phyloP scores from a whole-genome alignment of 2,888 invertebrate species.

The Drepana falcataria region DNA sequence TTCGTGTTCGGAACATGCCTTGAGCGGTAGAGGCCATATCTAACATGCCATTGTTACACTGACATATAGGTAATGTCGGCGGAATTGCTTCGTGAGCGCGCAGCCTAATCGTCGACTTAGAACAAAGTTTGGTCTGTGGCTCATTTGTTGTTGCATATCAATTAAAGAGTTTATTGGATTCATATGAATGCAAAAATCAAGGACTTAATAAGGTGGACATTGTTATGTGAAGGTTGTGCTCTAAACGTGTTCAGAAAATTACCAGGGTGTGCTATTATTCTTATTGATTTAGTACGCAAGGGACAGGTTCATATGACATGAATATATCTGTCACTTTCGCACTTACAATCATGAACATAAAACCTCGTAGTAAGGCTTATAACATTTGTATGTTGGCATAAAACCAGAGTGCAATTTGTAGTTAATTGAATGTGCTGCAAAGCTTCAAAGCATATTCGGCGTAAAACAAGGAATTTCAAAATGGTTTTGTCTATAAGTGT shows the following conservation, averaged over 20 bases:
- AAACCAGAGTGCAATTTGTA: too few relatives aligned
- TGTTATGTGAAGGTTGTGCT: neutral
- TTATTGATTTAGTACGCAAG: too few relatives aligned
- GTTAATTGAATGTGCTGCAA: too few relatives aligned
- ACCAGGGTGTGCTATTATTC: too few relatives aligned
- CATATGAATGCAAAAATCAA: constrained; percentile 21
- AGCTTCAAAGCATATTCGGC: too few relatives aligned
- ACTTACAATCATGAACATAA: too few relatives aligned
- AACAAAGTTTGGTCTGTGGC: constrained; percentile 45
- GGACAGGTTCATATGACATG: too few relatives aligned
- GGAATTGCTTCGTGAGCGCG: constrained; percentile 51
- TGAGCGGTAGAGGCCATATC: constrained; percentile 55
- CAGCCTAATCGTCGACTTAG: constrained; percentile 44
- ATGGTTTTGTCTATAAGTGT: too few relatives aligned
- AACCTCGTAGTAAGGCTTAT: too few relatives aligned
- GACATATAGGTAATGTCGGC: constrained; percentile 54
- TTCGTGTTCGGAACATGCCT: constrained; percentile 58
- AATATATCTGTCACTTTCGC: too few relatives aligned
- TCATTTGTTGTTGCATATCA: constrained; percentile 50
- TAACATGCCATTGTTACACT: constrained; percentile 58
- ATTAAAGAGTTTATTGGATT: constrained; percentile 21
- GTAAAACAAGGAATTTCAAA: too few relatives aligned
- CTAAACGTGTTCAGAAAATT: neutral
- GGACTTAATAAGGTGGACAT: constrained; percentile 13
- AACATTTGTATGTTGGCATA: too few relatives aligned